Percentiles rank a stretch among this genome's conserved stretches.
Evolutionary conservation across 2,113 vertebrate species (phyloP).

Genomic region (Labrus mixtus): DNA sequence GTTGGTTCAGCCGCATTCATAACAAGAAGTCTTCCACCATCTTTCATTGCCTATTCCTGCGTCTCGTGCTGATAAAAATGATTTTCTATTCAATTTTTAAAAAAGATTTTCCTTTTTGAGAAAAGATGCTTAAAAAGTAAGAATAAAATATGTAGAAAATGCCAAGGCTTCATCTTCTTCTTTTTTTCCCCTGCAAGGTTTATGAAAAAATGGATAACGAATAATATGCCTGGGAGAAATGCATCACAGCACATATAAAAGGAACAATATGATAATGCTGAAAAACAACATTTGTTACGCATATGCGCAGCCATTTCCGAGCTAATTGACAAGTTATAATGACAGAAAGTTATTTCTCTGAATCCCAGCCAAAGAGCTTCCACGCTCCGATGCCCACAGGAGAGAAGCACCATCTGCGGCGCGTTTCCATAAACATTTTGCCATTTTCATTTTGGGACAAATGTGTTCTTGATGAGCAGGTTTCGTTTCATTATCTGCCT

Average conservation of each 20-base stretch:
- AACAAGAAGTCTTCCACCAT: background rate
- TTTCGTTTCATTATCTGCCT: conserved; percentile 69
- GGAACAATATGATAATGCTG: conserved; percentile 15
- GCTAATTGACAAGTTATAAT: conserved; percentile 61
- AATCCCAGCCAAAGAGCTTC: conserved; percentile 59
- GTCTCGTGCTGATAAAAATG: too few relatives aligned
- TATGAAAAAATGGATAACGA: conserved; percentile 23
- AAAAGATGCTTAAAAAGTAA: background rate
- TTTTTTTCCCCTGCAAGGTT: background rate
- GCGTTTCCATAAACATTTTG: conserved; percentile 50
- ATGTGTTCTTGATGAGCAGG: conserved; percentile 57
- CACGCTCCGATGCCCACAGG: conserved; percentile 60
- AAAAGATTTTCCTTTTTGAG: background rate
- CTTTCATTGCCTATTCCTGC: background rate
- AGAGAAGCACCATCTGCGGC: conserved; percentile 68
- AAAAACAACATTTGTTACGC: conserved; percentile 48
- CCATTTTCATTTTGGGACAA: conserved; percentile 58
- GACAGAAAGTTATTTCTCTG: conserved; percentile 59
- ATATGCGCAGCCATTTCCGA: conserved; percentile 31
- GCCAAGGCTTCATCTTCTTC: background rate
- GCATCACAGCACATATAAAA: background rate
- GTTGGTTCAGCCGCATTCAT: too few relatives aligned
- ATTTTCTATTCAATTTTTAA: too few relatives aligned
- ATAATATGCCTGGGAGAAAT: background rate
- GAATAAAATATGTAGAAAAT: conserved; percentile 10